Conservation (phyloP, 2,797 vertebrate species). For the Emys orbicularis region DNA sequence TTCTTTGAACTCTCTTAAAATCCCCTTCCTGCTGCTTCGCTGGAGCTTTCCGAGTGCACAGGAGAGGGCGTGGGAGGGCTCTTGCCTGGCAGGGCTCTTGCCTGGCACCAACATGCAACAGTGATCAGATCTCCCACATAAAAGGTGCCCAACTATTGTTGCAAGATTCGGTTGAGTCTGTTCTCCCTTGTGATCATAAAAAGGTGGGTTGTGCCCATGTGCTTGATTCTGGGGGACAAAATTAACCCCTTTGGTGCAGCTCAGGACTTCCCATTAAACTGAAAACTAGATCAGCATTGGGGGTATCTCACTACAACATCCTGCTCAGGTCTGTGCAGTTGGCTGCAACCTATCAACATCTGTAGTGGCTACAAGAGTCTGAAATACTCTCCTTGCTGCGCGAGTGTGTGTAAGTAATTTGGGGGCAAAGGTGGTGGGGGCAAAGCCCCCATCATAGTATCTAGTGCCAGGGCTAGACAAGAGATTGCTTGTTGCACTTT, state of each 20-base stretch:
- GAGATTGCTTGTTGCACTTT: neutral
- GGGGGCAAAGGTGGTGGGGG: neutral
- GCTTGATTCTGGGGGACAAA: neutral
- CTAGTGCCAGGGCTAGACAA: neutral
- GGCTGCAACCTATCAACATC: neutral
- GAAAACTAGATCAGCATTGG: rapidly evolving
- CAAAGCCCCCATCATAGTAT: neutral
- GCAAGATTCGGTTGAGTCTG: rapidly evolving
- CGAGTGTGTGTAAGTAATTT: neutral
- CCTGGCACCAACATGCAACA: neutral
- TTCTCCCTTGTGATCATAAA: neutral
- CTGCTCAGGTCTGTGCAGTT: no score
- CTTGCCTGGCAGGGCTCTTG: neutral
- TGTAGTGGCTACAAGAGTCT: neutral
- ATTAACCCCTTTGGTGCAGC: neutral
- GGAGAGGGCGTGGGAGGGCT: neutral
- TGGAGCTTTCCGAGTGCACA: neutral
- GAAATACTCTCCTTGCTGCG: neutral
- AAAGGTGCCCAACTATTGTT: rapidly evolving
- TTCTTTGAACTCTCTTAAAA: neutral
- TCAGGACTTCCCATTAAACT: neutral
- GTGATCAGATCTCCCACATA: rapidly evolving
- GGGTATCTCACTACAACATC: neutral
- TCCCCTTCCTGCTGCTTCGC: neutral
- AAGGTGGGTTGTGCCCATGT: neutral